Evolutionary conservation across 2,113 vertebrate genomes (phyloP).

Genomic region (Notothenia rossii): DNA sequence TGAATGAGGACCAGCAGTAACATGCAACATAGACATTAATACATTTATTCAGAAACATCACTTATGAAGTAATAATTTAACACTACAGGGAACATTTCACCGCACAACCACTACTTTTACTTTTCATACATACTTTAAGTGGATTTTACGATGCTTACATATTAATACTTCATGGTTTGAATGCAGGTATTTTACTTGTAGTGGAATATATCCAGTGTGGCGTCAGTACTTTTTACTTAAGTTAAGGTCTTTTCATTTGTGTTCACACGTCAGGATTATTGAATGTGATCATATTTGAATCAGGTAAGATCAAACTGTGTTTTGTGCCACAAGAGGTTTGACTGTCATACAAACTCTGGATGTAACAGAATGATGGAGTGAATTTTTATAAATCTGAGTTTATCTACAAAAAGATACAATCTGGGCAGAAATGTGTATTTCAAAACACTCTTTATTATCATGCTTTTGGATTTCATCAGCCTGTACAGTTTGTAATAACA

Average conservation of each 20-base stretch:
- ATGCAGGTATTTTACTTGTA: no score
- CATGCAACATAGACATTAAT: no score
- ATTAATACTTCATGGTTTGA: no score
- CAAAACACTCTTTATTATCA: conserved; percentile 52
- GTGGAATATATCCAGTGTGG: no score
- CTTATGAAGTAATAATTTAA: no score
- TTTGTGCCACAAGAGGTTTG: neutral
- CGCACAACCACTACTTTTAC: no score
- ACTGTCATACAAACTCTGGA: neutral
- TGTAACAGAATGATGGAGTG: neutral
- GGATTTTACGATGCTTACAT: no score
- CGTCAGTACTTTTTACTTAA: no score
- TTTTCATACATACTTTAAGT: no score
- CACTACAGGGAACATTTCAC: no score
- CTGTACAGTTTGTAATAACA: conserved; percentile 39
- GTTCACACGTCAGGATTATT: neutral
- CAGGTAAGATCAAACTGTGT: neutral
- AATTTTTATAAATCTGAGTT: neutral
- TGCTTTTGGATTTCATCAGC: conserved; percentile 21
- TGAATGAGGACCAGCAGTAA: no score
- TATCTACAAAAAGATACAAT: neutral
- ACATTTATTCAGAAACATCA: no score
- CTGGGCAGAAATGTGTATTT: neutral
- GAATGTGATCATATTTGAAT: conserved; percentile 1
- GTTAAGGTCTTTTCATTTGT: neutral